phyloP scores from a whole-genome alignment of 2,797 vertebrate species.

The Smutsia gigantea region DNA sequence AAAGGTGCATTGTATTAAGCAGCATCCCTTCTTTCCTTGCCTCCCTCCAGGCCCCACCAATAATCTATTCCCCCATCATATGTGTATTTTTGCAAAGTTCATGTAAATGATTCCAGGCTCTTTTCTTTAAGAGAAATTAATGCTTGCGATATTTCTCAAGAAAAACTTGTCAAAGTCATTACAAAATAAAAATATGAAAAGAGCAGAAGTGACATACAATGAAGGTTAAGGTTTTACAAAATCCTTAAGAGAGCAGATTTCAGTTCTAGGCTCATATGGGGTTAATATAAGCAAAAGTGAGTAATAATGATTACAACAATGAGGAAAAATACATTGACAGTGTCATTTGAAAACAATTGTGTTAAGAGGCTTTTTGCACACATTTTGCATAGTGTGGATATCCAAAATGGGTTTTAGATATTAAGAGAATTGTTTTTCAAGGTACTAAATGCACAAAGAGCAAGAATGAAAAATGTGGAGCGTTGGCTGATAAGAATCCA shows the following conservation, averaged over 20 bases:
- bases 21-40: neutral
- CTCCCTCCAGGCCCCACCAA: neutral
- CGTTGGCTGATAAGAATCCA: constrained; percentile 43
- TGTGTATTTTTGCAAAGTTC: constrained; percentile 42
- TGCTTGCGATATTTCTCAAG: constrained; percentile 42
- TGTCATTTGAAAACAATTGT: constrained; percentile 77
- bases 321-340: constrained; percentile 74
- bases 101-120: constrained; percentile 11
- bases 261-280: constrained; percentile 50
- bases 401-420: constrained; percentile 70
- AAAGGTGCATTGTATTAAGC: constrained; percentile 22
- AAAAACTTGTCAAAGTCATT: constrained; percentile 48
- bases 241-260: constrained; percentile 72
- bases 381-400: constrained; percentile 65
- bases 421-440: constrained; percentile 75
- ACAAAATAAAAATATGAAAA: neutral
- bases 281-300: constrained; percentile 68
- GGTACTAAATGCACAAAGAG: constrained; percentile 66
- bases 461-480: constrained; percentile 34
- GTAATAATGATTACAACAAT: constrained; percentile 78
- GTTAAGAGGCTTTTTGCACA: constrained; percentile 79
- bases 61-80: neutral
- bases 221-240: constrained; percentile 61
- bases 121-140: constrained; percentile 57
- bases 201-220: neutral